Evolutionary conservation across 2,113 vertebrate genomes (phyloP).

Genomic region (Pseudonaja textilis): DNA sequence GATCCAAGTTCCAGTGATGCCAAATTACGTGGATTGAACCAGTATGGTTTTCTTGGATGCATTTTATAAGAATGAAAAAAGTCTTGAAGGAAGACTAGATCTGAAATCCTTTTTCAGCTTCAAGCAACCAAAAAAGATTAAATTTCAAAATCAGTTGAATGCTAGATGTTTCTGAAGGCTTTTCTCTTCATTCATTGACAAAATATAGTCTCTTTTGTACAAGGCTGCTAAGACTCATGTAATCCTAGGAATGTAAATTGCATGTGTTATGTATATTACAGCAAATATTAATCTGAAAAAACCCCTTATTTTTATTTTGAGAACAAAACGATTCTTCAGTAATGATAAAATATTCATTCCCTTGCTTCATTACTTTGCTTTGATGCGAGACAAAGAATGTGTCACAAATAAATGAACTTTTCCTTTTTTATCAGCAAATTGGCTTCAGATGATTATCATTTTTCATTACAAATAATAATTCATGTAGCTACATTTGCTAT

Average conservation of each 20-base stretch:
- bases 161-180: background rate
- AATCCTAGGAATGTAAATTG: background rate
- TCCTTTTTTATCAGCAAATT: conserved; percentile 11
- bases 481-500: background rate
- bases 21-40: background rate
- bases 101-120: background rate
- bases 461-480: conserved; percentile 7
- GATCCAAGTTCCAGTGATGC: background rate
- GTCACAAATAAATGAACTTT: conserved; percentile 22
- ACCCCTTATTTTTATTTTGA: conserved; percentile 2
- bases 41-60: background rate
- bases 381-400: conserved; percentile 52
- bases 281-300: background rate
- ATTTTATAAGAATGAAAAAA: rapidly evolving
- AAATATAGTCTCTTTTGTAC: background rate
- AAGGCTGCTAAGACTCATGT: background rate
- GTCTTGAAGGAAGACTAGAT: rapidly evolving
- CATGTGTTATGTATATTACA: background rate
- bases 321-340: conserved; percentile 56
- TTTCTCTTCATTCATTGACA: background rate
- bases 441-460: conserved; percentile 3
- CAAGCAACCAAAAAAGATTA: background rate
- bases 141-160: background rate
- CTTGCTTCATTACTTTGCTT: conserved; percentile 60
- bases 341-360: conserved; percentile 63